phyloP scores from a whole-genome alignment of 2,797 vertebrate genomes.

The Podargus strigoides region DNA sequence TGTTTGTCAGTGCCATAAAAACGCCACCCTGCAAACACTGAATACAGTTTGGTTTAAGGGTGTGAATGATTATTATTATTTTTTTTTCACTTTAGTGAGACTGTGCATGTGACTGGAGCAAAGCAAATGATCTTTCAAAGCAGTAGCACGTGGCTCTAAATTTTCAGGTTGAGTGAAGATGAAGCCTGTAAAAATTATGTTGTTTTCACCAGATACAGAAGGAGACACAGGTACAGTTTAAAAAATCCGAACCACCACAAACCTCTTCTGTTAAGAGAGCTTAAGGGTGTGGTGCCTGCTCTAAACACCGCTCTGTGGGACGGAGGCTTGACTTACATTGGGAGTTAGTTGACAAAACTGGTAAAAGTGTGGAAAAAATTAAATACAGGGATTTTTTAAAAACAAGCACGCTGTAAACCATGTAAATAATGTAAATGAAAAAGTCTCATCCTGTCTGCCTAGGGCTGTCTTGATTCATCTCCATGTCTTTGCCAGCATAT shows the following conservation, averaged over 20 bases:
- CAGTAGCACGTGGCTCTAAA: neutral
- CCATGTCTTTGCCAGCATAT: neutral
- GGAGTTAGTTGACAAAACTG: neutral
- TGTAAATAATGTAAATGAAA: neutral
- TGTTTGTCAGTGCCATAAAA: neutral
- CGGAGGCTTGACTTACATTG: neutral
- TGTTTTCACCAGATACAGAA: neutral
- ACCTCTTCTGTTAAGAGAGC: neutral
- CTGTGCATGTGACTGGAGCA: neutral
- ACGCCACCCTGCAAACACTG: neutral
- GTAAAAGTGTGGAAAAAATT: neutral
- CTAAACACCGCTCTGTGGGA: neutral
- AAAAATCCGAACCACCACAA: neutral
- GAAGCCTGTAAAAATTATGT: neutral
- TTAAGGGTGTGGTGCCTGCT: neutral
- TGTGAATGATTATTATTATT: neutral
- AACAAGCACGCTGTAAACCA: neutral
- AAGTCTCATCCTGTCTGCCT: neutral
- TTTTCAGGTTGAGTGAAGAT: neutral
- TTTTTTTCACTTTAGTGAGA: neutral
- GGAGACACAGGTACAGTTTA: neutral
- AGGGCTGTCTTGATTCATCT: conserved; percentile 10
- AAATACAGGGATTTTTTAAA: neutral
- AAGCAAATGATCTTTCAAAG: neutral
- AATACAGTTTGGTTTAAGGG: neutral